phyloP scores from a whole-genome alignment of 1,140 invertebrate species.

The Marisa cornuarietis region DNA sequence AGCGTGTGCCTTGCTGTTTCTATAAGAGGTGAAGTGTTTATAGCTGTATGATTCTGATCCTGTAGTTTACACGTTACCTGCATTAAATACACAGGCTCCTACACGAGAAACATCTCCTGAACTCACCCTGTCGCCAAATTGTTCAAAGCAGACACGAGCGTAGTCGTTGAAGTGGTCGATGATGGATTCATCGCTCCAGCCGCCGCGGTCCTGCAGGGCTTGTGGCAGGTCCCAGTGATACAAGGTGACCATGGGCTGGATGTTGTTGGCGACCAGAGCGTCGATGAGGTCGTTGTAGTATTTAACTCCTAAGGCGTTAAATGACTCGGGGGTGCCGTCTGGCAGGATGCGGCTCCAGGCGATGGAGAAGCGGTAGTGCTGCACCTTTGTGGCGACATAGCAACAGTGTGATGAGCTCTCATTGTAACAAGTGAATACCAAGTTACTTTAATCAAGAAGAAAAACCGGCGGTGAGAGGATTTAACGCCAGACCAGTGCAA shows the following conservation, averaged over 20 bases:
- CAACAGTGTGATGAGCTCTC: no score
- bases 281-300: slow-evolving; percentile 63
- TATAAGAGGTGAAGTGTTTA: not conserved
- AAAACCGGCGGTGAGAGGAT: no score
- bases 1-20: no score
- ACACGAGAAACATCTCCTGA: not conserved
- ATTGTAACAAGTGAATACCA: no score
- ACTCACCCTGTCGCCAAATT: slow-evolving; percentile 60
- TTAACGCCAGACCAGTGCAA: no score
- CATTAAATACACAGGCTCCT: not conserved
- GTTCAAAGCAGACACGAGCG: slow-evolving; percentile 58
- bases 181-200: slow-evolving; percentile 69
- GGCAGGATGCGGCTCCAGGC: slow-evolving; percentile 60
- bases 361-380: slow-evolving; percentile 61
- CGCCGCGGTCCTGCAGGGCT: slow-evolving; percentile 55
- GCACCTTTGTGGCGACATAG: slow-evolving; percentile 49
- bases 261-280: slow-evolving; percentile 41
- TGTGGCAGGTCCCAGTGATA: slow-evolving; percentile 69
- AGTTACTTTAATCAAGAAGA: no score
- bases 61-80: not conserved
- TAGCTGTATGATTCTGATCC: not conserved
- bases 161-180: slow-evolving; percentile 68
- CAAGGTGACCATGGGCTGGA: slow-evolving; percentile 68
- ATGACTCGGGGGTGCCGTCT: slow-evolving; percentile 37
- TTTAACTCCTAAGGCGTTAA: slow-evolving; percentile 51